Percentiles rank a stretch among this genome's conserved stretches.
Evolutionary conservation across 2,888 invertebrate genomes (phyloP).

Genomic region (Vanessa cardui): DNA sequence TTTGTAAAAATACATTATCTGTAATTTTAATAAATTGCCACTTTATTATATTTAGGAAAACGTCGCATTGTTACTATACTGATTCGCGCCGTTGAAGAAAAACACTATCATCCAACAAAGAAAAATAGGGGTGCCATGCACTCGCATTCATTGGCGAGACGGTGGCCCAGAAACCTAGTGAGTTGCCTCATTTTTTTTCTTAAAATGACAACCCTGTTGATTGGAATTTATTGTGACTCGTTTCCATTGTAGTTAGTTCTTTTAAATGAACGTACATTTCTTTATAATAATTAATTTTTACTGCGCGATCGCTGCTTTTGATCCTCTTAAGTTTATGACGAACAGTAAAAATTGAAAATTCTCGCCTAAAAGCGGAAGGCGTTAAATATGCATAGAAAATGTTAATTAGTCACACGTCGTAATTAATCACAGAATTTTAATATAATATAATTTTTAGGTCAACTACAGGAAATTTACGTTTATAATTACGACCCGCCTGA

Average conservation of each 20-base stretch:
- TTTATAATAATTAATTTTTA: constrained; percentile 2
- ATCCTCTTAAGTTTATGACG: not conserved
- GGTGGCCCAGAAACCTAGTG: constrained; percentile 37
- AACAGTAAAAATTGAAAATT: not conserved
- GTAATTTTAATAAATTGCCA: not conserved
- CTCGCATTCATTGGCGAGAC: constrained; percentile 35
- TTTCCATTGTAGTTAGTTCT: constrained; percentile 8
- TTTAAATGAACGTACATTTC: not conserved
- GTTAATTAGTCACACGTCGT: not conserved
- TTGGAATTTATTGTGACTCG: constrained; percentile 26
- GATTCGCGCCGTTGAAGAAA: constrained; percentile 19
- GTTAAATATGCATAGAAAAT: constrained; percentile 11
- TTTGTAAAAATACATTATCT: no score
- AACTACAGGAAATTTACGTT: not conserved
- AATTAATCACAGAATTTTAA: constrained; percentile 8
- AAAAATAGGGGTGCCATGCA: constrained; percentile 30
- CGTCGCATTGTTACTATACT: constrained; percentile 7
- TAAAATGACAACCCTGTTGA: constrained; percentile 30
- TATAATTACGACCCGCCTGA: not conserved
- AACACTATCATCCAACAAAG: constrained; percentile 28
- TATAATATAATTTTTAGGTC: not conserved
- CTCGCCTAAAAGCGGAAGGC: not conserved
- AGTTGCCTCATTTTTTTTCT: constrained; percentile 23
- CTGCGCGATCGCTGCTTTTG: not conserved
- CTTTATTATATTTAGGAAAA: constrained; percentile 22